These are phyloP conservation scores for Parnassius mnemosyne DNA, from an alignment of 2,888 invertebrate species.

Conservation along the genomic window DNA sequence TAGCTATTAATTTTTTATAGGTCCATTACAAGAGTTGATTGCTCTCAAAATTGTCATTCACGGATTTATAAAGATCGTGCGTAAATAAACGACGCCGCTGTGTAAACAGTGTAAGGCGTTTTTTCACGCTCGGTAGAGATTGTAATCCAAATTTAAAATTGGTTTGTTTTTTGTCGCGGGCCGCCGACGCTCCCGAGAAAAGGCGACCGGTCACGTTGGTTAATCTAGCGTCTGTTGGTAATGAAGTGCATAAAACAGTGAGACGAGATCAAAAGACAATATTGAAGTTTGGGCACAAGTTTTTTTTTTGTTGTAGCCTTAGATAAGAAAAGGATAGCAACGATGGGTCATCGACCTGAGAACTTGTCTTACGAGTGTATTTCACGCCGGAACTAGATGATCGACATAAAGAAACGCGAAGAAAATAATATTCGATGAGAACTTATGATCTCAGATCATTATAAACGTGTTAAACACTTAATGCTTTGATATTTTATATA, in stretches of 20 bases:
- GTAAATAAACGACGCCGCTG: slow-evolving; percentile 66
- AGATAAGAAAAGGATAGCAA: slow-evolving; percentile 17
- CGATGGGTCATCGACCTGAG: slow-evolving; percentile 17
- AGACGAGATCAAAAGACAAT: slow-evolving; percentile 25
- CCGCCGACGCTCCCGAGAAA: slow-evolving; percentile 44
- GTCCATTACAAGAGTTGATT: slow-evolving; percentile 11
- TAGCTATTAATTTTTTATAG: slow-evolving; percentile 24
- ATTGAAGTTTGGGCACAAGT: slow-evolving; percentile 24
- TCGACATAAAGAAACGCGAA: slow-evolving; percentile 17
- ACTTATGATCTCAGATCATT: slow-evolving; percentile 12
- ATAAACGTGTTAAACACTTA: slow-evolving; percentile 6
- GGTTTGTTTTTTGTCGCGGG: slow-evolving; percentile 69
- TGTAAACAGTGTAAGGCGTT: slow-evolving; percentile 66
- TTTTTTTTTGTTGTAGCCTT: slow-evolving; percentile 16
- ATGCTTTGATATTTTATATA: slow-evolving; percentile 13
- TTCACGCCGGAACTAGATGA: slow-evolving; percentile 28
- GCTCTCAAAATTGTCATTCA: slow-evolving; percentile 33
- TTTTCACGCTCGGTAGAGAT: slow-evolving; percentile 56
- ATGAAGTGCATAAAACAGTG: slow-evolving; percentile 20
- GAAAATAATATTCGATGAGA: slow-evolving; percentile 14
- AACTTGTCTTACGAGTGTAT: slow-evolving; percentile 21
- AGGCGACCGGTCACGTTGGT: slow-evolving; percentile 54
- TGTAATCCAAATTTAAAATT: slow-evolving; percentile 70
- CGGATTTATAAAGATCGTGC: slow-evolving; percentile 64
- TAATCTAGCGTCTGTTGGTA: slow-evolving; percentile 3